Base-by-base conservation (phyloP, 1,140 invertebrate genomes). In the Telenomus remus region DNA sequence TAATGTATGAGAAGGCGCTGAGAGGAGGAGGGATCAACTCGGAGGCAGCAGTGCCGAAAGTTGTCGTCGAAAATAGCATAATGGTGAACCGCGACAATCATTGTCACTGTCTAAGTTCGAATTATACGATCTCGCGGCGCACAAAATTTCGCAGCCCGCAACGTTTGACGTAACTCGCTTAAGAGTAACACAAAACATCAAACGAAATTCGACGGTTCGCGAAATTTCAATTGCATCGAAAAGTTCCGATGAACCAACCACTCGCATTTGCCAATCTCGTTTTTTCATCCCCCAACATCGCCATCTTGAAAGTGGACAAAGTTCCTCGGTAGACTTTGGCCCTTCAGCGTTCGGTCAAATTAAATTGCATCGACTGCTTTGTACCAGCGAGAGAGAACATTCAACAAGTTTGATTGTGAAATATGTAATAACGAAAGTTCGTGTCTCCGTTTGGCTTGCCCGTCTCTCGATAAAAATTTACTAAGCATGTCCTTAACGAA, bases 1-100 rank as follows among this genome's bases (percentile, higher is more conserved):
- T 85, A 85, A 85, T 85, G 84, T 85, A 85, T 85, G 83, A 84
- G 81, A 78, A 69, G 43, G 27, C 50, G 51, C 46, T 44, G 49
- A 47, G 48, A 44, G 71, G 51, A 11, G 37, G 37, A 37, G 3
- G 47, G 44, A 64, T 27, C 13, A 44, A 49, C 12, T 39, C 10
- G 33, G 14, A 33, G 46, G 43, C 34, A n/a, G n/a, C n/a, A 13
- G 54, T 12, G 54, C 50, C 46, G 35, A 63, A 71, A 74, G 70
- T 70, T 69, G 47, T n/a, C 42, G 19, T 34, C 37, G 71, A 56
- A 78, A 73, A 69, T 78, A 60, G 65, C 65, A 68, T 65, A 69
- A 76, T 57, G 51, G 61, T 37, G 42, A 76, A 63, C 56, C 72
- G n/a, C 66, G 55, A 53, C 71, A 76, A 71, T 70, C 71, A 69